A percentile compares a stretch with the other conserved stretches of the same genome.
Evolutionary conservation across 92 coral and sea anemone genomes (phyloP).

Genomic region (Galaxea fascicularis): DNA sequence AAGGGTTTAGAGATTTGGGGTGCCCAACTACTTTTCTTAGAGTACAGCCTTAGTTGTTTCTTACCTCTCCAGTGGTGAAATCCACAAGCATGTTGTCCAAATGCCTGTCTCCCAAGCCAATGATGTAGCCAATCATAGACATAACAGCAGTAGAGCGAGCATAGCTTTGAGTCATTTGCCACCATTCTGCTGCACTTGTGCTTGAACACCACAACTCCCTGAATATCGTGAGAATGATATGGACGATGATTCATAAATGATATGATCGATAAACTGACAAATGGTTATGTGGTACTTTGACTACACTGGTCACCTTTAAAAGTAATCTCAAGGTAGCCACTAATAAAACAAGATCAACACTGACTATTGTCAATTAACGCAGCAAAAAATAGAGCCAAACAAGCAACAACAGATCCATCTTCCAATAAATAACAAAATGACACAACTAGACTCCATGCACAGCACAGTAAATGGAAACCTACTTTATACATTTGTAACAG

Average conservation of each 20-base stretch:
- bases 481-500: too few species aligned
- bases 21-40: too few species aligned
- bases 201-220: slow-evolving; percentile 99
- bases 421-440: background rate
- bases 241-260: too few species aligned
- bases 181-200: slow-evolving; percentile 96
- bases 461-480: too few species aligned
- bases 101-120: slow-evolving; percentile 98
- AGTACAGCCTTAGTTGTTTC: too few species aligned
- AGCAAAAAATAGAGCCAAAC: background rate
- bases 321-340: too few species aligned
- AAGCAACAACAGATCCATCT: background rate
- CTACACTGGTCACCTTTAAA: background rate
- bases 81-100: slow-evolving; percentile 97
- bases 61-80: slow-evolving; percentile 98
- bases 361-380: too few species aligned
- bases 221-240: background rate
- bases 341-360: background rate
- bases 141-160: slow-evolving; percentile 98
- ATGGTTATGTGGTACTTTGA: background rate
- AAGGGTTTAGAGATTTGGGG: too few species aligned
- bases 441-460: too few species aligned
- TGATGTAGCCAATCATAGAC: slow-evolving; percentile 98
- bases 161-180: slow-evolving; percentile 96
- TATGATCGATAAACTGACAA: background rate